phyloP scores from a whole-genome alignment of 2,797 vertebrate genomes.

The Gymnothorax reevesii region DNA sequence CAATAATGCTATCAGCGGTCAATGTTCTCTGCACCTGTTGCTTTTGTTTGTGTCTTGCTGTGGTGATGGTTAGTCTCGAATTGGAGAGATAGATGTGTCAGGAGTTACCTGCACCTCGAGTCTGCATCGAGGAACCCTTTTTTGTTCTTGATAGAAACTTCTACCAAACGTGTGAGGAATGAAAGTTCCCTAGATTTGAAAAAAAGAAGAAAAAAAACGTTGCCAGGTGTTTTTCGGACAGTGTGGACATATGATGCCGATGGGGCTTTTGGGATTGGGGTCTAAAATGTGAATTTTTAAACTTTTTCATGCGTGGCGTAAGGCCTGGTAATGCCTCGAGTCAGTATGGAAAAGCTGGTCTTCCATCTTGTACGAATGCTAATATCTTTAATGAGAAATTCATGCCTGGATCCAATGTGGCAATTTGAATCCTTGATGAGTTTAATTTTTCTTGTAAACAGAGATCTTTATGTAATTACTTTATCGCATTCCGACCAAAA shows the following conservation, averaged over 20 bases:
- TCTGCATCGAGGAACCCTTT: too few species aligned
- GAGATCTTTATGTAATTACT: neutral
- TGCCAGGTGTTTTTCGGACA: too few species aligned
- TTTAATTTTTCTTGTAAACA: neutral
- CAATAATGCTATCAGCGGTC: neutral
- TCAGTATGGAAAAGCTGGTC: neutral
- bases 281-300: neutral
- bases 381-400: conserved; percentile 14
- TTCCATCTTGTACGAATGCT: neutral
- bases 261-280: neutral
- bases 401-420: neutral
- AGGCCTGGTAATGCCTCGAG: neutral
- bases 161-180: too few species aligned
- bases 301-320: neutral
- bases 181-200: too few species aligned
- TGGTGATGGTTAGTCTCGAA: neutral
- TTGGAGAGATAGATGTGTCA: neutral
- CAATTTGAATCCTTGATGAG: neutral
- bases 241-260: neutral
- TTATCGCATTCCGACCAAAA: neutral
- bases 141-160: too few species aligned
- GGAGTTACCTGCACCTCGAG: neutral
- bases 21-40: neutral
- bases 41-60: neutral
- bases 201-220: too few species aligned